phyloP scores from a whole-genome alignment of 2,797 vertebrate species.

The Pipistrellus kuhlii region DNA sequence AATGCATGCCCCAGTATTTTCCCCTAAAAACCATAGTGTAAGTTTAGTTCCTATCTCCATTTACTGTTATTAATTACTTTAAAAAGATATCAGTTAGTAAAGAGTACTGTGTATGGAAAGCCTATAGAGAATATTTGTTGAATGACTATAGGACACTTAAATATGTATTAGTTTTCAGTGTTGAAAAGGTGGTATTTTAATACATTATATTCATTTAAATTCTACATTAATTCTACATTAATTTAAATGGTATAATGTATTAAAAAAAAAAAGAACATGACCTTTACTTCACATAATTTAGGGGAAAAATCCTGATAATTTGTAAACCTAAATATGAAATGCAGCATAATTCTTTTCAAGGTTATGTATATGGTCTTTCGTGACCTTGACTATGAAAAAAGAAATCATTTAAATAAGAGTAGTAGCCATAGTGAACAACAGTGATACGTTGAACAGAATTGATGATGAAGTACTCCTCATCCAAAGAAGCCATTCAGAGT shows the following conservation, averaged over 20 bases:
- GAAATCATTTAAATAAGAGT: background rate
- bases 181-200: background rate
- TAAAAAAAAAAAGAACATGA: background rate
- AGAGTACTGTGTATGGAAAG: background rate
- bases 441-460: background rate
- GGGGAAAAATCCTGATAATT: background rate
- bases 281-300: background rate
- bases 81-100: background rate
- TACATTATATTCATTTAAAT: background rate
- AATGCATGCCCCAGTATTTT: background rate
- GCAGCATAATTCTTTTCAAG: too few relatives aligned
- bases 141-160: background rate
- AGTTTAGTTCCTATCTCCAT: background rate
- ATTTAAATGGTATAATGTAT: background rate
- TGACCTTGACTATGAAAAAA: background rate
- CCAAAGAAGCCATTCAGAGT: too few relatives aligned
- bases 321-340: background rate
- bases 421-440: background rate
- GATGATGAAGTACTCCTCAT: background rate
- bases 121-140: background rate
- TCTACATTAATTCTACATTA: background rate
- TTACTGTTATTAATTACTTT: background rate
- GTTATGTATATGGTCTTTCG: too few relatives aligned
- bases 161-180: background rate
- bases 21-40: background rate